Evolutionary conservation across 1,140 invertebrate species (phyloP).

Genomic region (Cydia splendana): DNA sequence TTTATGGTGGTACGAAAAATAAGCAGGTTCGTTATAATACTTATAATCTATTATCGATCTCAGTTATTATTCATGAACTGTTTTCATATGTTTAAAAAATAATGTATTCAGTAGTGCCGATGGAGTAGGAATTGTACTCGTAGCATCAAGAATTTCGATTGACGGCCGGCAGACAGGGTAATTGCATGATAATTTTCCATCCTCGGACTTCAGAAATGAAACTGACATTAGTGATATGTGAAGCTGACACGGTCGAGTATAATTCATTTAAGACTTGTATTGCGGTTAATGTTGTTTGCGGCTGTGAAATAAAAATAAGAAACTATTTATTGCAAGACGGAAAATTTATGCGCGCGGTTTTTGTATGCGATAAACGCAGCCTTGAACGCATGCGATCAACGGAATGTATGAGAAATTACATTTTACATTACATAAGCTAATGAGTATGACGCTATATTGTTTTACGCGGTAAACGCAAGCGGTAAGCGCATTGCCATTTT

Average conservation of each 20-base stretch:
- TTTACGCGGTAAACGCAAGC: no score
- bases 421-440: no score
- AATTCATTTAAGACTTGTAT: neutral
- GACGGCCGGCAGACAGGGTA: conserved; percentile 42
- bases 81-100: neutral
- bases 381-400: no score
- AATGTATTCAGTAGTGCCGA: neutral
- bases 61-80: conserved; percentile 11
- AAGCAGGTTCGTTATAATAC: neutral
- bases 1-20: no score
- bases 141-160: conserved; percentile 34
- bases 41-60: neutral
- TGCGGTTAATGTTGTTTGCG: neutral
- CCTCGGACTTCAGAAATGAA: neutral
- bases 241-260: neutral
- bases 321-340: no score
- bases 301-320: neutral
- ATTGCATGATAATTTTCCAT: conserved; percentile 36
- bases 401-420: neutral
- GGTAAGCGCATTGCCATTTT: no score
- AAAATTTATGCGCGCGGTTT: no score
- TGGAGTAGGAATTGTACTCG: neutral
- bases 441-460: no score
- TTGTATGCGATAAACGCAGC: neutral
- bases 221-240: neutral